Base-by-base conservation (phyloP, 1,140 invertebrate genomes). In the Acromyrmex echinatior region DNA sequence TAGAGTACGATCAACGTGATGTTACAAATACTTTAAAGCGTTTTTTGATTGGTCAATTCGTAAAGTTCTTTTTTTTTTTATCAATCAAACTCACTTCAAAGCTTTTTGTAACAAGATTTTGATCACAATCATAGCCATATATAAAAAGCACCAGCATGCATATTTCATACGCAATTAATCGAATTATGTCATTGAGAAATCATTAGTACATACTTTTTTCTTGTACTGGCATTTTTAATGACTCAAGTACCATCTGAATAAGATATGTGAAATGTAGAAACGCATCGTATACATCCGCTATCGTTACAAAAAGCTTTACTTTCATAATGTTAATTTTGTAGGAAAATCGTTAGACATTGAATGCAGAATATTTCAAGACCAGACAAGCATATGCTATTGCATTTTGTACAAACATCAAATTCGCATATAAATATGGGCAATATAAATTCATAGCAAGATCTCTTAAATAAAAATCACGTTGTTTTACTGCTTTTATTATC, bases 101-200 rank as follows among this genome's bases (percentile, higher is more conserved):
- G 39, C 39, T 10, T 25, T 45, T 45, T 45, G 2, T 45, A 45
- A 7, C 39, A 7, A 45, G 9, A 45, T 9, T 45, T 45, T 10
- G 9, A 45, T 9, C 39, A 45, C 39, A 45, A 10, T 7, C 9
- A 45, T 45, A 92, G 80, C 86, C 89, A 89, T 92, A 91, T 92
- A 89, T 86, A 91, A 86, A 92, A 92, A 92, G 91, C 89, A 92
- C 91, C 89, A 90, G 71, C 86, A 92, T 91, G 88, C 88, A 91
- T 39, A 62, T 88, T 65, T 86, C 86, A 73, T 85, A 87, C 70
- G 87, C 28, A 82, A 88, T 89, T 78, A 87, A 90, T 90, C 18
- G 28, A 87, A 45, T 65, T 39, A 73, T 49, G 16, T 77, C 21
- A 28, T 79, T 80, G n/a, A 28, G 63, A 70, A 88, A 81, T 78